Conservation (phyloP, 53 echinoderm and acorn worm genomes). For the Antedon mediterranea region DNA sequence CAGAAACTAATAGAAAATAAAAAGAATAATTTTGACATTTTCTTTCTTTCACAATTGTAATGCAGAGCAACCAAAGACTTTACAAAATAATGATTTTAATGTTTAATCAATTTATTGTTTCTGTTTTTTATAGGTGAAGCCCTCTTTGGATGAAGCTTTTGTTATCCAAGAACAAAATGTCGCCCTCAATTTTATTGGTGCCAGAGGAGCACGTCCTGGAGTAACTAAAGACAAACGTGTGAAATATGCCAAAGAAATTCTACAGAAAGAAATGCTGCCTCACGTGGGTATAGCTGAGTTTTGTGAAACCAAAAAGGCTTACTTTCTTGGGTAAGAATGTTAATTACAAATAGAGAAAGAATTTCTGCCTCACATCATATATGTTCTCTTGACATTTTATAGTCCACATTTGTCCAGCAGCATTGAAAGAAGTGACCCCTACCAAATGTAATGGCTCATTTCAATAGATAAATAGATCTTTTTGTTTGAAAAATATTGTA, state of each 20-base stretch:
- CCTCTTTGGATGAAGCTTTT: conserved; percentile 95
- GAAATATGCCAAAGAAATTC: conserved; percentile 89
- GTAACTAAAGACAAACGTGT: conserved; percentile 88
- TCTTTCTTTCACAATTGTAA: neutral
- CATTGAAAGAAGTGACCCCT: too few species aligned
- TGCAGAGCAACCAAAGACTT: neutral
- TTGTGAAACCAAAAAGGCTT: conserved; percentile 98
- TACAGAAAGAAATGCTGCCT: conserved; percentile 95
- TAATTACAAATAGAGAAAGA: neutral
- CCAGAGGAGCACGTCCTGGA: conserved; percentile 84
- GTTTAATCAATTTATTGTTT: neutral
- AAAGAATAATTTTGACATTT: conserved; percentile 5
- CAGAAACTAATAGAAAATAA: too few species aligned
- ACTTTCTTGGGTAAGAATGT: conserved; percentile 73
- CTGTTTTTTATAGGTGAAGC: conserved; percentile 45
- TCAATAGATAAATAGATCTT: too few species aligned
- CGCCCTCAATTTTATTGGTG: conserved; percentile 92
- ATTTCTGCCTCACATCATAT: too few species aligned
- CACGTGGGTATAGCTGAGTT: conserved; percentile 98
- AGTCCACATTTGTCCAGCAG: too few species aligned
- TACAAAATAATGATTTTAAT: neutral
- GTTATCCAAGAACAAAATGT: conserved; percentile 98
- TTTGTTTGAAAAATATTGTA: too few species aligned
- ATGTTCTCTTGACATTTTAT: too few species aligned
- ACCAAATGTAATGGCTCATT: too few species aligned